Percentiles rank a stretch among this genome's conserved stretches.
Conservation (phyloP, 2,113 vertebrate genomes). For the Pampusana beccarii region DNA sequence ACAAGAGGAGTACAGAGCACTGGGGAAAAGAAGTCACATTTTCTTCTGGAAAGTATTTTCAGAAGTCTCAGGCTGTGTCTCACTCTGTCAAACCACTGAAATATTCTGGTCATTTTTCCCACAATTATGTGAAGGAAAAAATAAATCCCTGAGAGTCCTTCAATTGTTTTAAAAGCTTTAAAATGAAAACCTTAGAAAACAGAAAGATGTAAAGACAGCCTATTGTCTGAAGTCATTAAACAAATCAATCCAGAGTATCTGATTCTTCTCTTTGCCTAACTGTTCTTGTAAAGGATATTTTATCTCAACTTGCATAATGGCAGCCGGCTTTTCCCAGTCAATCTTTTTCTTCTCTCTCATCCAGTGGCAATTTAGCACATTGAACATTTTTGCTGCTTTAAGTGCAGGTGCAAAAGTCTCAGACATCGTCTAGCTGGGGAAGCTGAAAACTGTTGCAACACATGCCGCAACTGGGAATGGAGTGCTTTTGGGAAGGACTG, state of each 20-base stretch:
- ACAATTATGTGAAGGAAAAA: background rate
- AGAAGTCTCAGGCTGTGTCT: background rate
- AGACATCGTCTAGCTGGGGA: background rate
- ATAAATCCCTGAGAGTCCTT: background rate
- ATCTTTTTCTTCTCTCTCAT: background rate
- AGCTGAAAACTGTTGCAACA: background rate
- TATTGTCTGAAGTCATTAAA: background rate
- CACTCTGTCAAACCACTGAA: background rate
- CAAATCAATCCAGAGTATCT: background rate
- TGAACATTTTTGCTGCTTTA: background rate
- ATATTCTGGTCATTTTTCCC: background rate
- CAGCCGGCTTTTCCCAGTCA: background rate
- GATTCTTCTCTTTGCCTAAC: background rate
- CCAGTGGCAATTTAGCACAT: background rate
- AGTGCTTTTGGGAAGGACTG: background rate
- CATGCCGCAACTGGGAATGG: rapidly evolving
- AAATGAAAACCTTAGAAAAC: background rate
- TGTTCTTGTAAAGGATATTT: background rate
- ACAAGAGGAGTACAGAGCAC: background rate
- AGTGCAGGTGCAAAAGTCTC: background rate
- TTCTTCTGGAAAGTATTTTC: background rate
- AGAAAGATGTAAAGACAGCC: background rate
- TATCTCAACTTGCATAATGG: background rate
- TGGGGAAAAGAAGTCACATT: rapidly evolving
- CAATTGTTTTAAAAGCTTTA: background rate